A percentile compares a stretch with the other conserved stretches of the same genome.
Evolutionary conservation across 2,797 vertebrate species (phyloP).

Genomic region (Eleutherodactylus coqui): DNA sequence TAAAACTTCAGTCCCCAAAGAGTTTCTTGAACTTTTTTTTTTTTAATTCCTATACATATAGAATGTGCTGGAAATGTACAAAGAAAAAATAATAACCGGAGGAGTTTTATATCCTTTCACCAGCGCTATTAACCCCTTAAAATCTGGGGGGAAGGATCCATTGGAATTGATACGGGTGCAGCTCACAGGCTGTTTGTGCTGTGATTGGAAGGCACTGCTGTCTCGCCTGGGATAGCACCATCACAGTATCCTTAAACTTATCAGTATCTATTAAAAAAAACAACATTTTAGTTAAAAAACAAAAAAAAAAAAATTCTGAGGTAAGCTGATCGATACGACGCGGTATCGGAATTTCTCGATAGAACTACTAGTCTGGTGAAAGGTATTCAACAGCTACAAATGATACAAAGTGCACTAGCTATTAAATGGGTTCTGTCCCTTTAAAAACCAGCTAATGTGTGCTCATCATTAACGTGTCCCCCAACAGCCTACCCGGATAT

Average conservation of each 20-base stretch:
- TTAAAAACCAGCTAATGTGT: conserved; percentile 72
- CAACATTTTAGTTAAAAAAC: conserved; percentile 71
- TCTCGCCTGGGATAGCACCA: conserved; percentile 65
- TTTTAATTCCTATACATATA: conserved; percentile 36
- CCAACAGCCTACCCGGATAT: background rate
- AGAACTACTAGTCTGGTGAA: conserved; percentile 89
- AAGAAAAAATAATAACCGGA: conserved; percentile 63
- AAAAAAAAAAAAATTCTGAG: conserved; percentile 83
- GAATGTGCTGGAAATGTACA: conserved; percentile 71
- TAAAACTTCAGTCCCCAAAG: conserved; percentile 73
- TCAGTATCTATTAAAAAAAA: conserved; percentile 71
- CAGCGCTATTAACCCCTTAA: conserved; percentile 79
- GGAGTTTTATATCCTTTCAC: conserved; percentile 86
- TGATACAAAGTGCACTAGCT: conserved; percentile 69
- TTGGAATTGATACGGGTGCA: conserved; percentile 68
- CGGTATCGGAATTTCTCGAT: conserved; percentile 66
- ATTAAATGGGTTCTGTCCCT: conserved; percentile 63
- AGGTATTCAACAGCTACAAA: conserved; percentile 74
- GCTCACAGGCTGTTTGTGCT: conserved; percentile 58
- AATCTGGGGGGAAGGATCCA: conserved; percentile 54
- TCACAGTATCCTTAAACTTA: conserved; percentile 73
- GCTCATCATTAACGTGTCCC: conserved; percentile 32
- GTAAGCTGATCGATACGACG: conserved; percentile 80
- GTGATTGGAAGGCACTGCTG: conserved; percentile 81
- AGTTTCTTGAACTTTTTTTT: conserved; percentile 64